Evolutionary conservation across 2,888 invertebrate genomes (phyloP), one percentile per base, ranked within the genome.

Genomic region (Hypercompe scribonia): DNA sequence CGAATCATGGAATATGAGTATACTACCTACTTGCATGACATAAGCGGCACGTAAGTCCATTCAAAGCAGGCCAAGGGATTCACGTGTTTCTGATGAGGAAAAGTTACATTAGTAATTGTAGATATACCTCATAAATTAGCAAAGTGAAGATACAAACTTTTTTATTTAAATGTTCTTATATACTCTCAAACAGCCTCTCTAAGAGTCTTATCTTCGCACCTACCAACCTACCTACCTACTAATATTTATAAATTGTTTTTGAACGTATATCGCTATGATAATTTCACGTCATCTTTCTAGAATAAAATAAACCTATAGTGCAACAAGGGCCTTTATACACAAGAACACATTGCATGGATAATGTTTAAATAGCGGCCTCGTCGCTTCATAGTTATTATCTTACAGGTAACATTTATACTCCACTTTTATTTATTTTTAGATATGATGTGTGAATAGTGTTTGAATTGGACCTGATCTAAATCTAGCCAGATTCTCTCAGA

Each of bases 1-100:
- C n/a, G n/a, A 54, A 54, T 54, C 50, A 54, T n/a, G n/a, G 24
- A 54, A n/a, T 54, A 8, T 54, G 10, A 24, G 50, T n/a, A n/a
- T 54, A n/a, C 3, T 3, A 24, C 7, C 10, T 54, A 54, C 65
- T 70, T 67, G 74, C 70, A 71, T 77, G 65, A 67, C 70, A 54
- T 33, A 33, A 10, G 39, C 24, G 61, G 28, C 58, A 46, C 61
- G 61, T 64, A 10, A 66, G 68, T 71, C 58, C 68, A 42, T 63
- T 74, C 36, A 74, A 79, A 73, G 68, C 79, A 76, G 76, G 83
- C 76, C 78, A 82, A 82, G 83, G 83, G 68, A 72, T 75, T 66
- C 72, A 78, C 74, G 74, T 73, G 72, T 68, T 31, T 72, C 31
- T 70, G 71, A 78, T 39, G 72, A 81, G 81, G 83, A 78, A 82